Percentiles rank a stretch among this genome's conserved stretches.
Conservation (phyloP, 2,888 invertebrate species). For the Sisyra nigra region DNA sequence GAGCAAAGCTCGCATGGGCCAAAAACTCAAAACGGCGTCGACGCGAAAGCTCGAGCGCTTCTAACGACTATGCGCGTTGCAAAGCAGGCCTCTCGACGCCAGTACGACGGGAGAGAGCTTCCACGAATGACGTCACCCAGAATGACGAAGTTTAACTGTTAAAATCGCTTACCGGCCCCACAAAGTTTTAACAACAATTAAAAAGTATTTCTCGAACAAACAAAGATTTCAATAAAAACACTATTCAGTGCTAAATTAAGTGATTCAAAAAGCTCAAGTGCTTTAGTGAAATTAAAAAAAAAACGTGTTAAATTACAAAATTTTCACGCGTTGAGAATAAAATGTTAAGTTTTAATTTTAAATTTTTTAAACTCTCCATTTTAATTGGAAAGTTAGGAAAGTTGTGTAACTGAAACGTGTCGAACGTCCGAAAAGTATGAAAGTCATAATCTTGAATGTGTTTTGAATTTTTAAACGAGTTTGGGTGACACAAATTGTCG, state of each 20-base stretch:
- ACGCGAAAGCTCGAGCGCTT: conserved; percentile 5
- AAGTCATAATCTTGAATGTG: too few species aligned
- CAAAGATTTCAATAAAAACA: too few species aligned
- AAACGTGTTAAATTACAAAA: background rate
- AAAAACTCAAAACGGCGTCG: conserved; percentile 4
- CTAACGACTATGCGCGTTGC: conserved; percentile 7
- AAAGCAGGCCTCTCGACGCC: conserved; percentile 21
- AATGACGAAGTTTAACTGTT: background rate
- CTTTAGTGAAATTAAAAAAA: background rate
- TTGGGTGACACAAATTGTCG: too few species aligned
- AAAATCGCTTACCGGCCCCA: background rate
- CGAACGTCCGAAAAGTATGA: too few species aligned
- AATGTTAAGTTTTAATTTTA: too few species aligned
- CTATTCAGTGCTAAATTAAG: too few species aligned
- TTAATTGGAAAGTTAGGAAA: background rate
- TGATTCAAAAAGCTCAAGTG: background rate
- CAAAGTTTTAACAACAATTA: background rate
- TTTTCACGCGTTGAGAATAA: too few species aligned
- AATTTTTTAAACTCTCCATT: background rate
- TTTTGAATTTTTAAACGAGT: too few species aligned
- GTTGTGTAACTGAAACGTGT: too few species aligned
- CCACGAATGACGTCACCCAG: conserved; percentile 14
- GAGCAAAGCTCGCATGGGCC: too few species aligned
- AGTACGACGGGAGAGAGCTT: conserved; percentile 23
- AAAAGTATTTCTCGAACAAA: background rate